phyloP scores from a whole-genome alignment of 1,140 invertebrate species.

The Papilio polytes region DNA sequence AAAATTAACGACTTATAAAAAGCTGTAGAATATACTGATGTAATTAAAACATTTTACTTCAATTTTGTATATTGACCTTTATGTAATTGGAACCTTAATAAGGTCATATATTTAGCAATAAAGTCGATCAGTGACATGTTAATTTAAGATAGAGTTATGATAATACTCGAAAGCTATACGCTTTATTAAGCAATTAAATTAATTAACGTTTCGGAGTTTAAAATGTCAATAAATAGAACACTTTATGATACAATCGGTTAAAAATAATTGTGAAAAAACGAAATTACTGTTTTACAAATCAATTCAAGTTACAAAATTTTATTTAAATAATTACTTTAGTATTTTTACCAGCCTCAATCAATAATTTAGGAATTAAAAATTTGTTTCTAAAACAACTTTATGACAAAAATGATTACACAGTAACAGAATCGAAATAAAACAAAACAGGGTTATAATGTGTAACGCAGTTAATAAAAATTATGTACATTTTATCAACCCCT shows the following conservation, averaged over 20 bases:
- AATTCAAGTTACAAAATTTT: too few species aligned
- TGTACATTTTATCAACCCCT: not conserved
- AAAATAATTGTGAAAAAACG: not conserved
- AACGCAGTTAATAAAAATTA: not conserved
- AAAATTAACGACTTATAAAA: not conserved
- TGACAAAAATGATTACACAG: not conserved
- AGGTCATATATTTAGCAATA: not conserved
- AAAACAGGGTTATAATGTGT: not conserved
- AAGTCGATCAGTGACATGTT: not conserved
- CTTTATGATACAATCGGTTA: not conserved
- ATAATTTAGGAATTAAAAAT: too few species aligned
- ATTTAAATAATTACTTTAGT: too few species aligned
- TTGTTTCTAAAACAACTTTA: not conserved
- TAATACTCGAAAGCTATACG: not conserved
- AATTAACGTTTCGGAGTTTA: not conserved
- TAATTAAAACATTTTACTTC: not conserved
- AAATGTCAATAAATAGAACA: conserved; percentile 11
- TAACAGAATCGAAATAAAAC: not conserved
- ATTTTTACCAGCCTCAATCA: too few species aligned
- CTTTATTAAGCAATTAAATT: conserved; percentile 14
- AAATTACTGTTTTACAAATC: not conserved
- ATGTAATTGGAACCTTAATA: not conserved
- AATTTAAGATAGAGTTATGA: conserved; percentile 2
- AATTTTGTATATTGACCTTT: conserved; percentile 3
- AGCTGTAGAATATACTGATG: too few species aligned